These are phyloP conservation scores for Felis chaus DNA, from an alignment of 2,113 vertebrate genomes.

Conservation along the genomic window DNA sequence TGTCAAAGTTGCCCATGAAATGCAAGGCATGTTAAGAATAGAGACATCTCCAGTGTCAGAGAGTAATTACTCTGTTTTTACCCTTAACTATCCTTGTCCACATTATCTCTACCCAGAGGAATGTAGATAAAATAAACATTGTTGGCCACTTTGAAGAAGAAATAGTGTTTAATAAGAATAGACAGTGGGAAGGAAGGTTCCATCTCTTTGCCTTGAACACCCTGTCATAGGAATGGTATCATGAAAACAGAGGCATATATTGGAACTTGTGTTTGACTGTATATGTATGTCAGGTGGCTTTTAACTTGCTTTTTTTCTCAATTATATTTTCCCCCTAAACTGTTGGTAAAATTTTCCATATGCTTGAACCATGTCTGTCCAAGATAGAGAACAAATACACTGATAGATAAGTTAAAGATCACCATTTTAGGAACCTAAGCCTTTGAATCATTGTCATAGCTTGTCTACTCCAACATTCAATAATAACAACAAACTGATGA, in stretches of 20 bases:
- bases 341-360: not conserved
- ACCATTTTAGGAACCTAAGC: not conserved
- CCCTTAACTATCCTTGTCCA: not conserved
- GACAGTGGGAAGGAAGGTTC: not conserved
- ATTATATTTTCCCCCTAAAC: not conserved
- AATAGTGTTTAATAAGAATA: not conserved
- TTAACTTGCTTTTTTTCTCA: not conserved
- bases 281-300: not conserved
- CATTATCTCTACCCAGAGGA: not conserved
- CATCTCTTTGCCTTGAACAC: not conserved
- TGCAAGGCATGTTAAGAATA: not conserved
- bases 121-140: not conserved
- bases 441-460: not conserved
- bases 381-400: not conserved
- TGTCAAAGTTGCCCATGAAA: not conserved
- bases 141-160: not conserved
- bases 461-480: not conserved
- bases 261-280: not conserved
- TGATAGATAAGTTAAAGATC: not conserved
- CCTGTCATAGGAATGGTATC: not conserved
- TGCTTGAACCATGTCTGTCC: not conserved
- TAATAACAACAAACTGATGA: not conserved
- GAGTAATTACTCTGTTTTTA: not conserved
- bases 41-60: not conserved
- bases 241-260: not conserved